These are phyloP conservation scores for Aythya baeri DNA, from an alignment of 2,113 vertebrate genomes.

Conservation along the genomic window DNA sequence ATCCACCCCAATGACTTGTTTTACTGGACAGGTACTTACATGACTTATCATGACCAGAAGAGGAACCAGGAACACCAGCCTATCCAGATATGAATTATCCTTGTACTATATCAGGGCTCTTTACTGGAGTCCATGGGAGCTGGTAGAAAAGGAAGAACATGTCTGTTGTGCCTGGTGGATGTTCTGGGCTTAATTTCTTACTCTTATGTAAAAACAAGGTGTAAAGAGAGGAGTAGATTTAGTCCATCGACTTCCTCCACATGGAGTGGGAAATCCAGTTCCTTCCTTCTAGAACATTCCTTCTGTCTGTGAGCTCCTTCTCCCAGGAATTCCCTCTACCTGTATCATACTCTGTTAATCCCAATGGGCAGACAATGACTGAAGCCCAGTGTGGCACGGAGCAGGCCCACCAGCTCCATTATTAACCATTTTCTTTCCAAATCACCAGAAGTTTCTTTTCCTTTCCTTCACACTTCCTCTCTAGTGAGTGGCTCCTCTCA, in stretches of 20 bases:
- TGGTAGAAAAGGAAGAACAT: neutral
- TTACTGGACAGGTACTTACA: neutral
- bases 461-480: neutral
- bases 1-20: neutral
- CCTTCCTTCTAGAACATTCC: neutral
- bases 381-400: neutral
- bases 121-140: neutral
- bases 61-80: neutral
- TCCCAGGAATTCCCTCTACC: neutral
- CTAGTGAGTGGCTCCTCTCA: neutral
- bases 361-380: rapidly evolving
- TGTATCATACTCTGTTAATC: neutral
- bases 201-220: neutral
- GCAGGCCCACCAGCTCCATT: rapidly evolving
- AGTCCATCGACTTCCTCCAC: rapidly evolving
- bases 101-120: neutral
- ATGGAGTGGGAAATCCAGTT: neutral
- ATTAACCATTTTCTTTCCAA: neutral
- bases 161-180: rapidly evolving
- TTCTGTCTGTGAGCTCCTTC: neutral
- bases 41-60: neutral
- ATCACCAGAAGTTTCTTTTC: rapidly evolving
- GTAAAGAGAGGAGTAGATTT: neutral
- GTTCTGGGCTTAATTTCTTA: neutral
- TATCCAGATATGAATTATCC: neutral